Conservation (phyloP, 1,140 invertebrate species). For the Hesperophylax magnus region DNA sequence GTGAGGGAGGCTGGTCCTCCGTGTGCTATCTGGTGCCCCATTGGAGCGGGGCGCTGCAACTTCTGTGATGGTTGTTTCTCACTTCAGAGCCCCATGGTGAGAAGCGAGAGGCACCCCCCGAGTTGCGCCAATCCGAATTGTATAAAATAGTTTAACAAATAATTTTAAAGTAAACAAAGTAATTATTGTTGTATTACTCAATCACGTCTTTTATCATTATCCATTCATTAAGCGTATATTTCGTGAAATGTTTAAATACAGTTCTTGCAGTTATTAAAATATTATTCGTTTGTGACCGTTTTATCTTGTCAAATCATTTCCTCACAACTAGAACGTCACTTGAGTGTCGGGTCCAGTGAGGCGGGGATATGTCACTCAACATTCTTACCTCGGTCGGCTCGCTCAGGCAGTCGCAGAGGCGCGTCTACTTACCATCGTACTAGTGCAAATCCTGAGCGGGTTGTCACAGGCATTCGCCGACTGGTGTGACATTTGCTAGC, state of each 20-base stretch:
- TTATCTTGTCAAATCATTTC: conserved; percentile 50
- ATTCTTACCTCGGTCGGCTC: conserved; percentile 35
- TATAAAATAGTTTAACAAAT: conserved; percentile 43
- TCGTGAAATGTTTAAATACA: conserved; percentile 46
- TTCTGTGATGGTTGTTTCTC: too few relatives aligned
- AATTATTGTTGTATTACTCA: conserved; percentile 44
- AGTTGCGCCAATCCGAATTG: conserved; percentile 34
- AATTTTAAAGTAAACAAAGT: conserved; percentile 48
- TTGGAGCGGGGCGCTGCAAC: too few relatives aligned
- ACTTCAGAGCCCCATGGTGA: not conserved
- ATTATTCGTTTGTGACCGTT: conserved; percentile 51
- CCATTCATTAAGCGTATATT: conserved; percentile 28
- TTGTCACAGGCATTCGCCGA: not conserved
- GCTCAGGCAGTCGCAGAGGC: not conserved
- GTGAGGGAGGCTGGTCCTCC: not conserved
- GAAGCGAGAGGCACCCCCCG: not conserved
- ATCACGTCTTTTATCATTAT: conserved; percentile 31
- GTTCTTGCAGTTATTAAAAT: conserved; percentile 51
- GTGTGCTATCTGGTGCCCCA: not conserved
- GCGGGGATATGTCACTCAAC: conserved; percentile 52
- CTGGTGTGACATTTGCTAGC: not conserved
- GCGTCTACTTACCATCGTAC: conserved; percentile 1
- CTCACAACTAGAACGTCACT: conserved; percentile 37
- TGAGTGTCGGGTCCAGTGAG: conserved; percentile 40
- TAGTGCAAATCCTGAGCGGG: not conserved